Conservation (phyloP, 2,113 vertebrate species). For the Podilymbus podiceps region DNA sequence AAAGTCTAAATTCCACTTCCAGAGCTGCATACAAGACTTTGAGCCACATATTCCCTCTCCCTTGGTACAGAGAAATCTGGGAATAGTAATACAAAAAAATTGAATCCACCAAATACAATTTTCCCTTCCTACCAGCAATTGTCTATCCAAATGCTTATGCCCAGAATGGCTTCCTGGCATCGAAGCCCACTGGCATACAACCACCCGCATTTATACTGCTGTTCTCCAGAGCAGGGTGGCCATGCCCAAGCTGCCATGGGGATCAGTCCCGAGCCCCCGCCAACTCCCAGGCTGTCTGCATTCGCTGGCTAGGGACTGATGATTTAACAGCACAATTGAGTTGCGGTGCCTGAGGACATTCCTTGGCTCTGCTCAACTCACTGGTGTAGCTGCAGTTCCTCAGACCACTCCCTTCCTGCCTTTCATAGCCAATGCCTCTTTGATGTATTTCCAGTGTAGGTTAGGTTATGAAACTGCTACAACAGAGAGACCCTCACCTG, state of each 20-base stretch:
- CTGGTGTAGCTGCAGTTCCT: constrained; percentile 48
- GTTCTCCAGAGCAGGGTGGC: background rate
- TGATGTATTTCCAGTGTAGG: constrained; percentile 35
- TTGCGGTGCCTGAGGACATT: constrained; percentile 33
- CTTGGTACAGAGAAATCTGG: background rate
- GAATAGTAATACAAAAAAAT: background rate
- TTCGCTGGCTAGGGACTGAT: background rate
- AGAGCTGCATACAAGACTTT: background rate
- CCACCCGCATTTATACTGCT: rapidly evolving
- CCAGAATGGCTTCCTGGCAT: background rate
- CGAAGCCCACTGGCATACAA: background rate
- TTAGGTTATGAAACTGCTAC: background rate
- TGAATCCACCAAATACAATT: background rate
- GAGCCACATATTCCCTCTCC: background rate
- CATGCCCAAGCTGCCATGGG: background rate
- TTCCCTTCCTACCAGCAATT: background rate
- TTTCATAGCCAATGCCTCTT: constrained; percentile 32
- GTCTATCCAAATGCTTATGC: background rate
- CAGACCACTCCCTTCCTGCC: constrained; percentile 53
- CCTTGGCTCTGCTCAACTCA: constrained; percentile 15
- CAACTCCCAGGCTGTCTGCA: background rate
- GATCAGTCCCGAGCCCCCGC: background rate
- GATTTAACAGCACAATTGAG: constrained; percentile 9
- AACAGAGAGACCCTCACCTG: background rate
- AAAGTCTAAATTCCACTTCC: background rate